These are phyloP conservation scores for Corythaeola cristata DNA, from an alignment of 2,113 vertebrate genomes.

Conservation along the genomic window DNA sequence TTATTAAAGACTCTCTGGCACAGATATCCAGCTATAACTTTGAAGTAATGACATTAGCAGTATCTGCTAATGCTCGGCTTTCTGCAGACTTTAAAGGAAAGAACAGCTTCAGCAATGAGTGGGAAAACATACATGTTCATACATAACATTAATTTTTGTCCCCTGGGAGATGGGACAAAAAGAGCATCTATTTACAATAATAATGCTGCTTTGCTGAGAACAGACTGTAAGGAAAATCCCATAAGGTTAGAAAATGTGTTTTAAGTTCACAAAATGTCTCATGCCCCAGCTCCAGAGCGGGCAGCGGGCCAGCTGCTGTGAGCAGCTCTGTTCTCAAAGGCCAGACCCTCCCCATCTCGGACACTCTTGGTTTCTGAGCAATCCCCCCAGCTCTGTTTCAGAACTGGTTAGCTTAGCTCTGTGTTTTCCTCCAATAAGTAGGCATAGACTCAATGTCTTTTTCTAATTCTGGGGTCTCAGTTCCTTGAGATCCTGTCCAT, in stretches of 20 bases:
- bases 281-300: not conserved
- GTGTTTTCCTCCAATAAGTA: not conserved
- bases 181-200: constrained; percentile 60
- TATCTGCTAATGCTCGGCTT: not conserved
- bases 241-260: constrained; percentile 33
- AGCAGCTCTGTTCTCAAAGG: not conserved
- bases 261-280: constrained; percentile 45
- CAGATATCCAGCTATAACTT: not conserved
- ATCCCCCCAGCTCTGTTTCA: not conserved
- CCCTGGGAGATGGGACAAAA: constrained; percentile 58
- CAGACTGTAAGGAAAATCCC: constrained; percentile 38
- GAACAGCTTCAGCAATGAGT: constrained; percentile 16
- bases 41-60: constrained; percentile 23
- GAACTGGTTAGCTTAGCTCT: not conserved
- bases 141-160: constrained; percentile 29
- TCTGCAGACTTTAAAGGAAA: constrained; percentile 8
- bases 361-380: not conserved
- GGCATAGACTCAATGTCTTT: not conserved
- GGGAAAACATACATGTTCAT: constrained; percentile 62
- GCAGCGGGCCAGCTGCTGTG: not conserved
- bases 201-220: constrained; percentile 54
- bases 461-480: not conserved
- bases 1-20: constrained; percentile 21
- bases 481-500: not conserved
- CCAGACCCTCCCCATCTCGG: not conserved